These are phyloP conservation scores for Rhinatrema bivittatum DNA, from an alignment of 2,797 vertebrate genomes.

Conservation along the genomic window DNA sequence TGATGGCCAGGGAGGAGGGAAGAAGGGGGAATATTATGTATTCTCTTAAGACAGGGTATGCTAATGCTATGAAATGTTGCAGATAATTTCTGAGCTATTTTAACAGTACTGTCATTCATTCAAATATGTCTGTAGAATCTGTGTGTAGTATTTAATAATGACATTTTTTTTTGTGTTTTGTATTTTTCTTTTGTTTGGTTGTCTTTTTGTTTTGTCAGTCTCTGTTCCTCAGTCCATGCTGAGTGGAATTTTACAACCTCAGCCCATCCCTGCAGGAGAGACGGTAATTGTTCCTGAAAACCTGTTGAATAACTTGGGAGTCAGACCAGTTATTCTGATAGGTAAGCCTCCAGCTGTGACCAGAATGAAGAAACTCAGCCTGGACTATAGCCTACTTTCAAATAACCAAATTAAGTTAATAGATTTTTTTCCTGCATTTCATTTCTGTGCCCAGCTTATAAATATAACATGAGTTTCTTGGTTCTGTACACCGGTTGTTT, in stretches of 20 bases:
- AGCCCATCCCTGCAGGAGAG: constrained; percentile 86
- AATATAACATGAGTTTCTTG: accelerated
- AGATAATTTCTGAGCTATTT: no score
- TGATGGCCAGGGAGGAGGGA: no score
- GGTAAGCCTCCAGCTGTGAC: constrained; percentile 64
- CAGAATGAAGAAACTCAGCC: no score
- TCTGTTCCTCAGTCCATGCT: constrained; percentile 70
- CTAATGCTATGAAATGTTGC: no score
- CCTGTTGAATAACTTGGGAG: constrained; percentile 82
- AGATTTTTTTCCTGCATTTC: constrained; percentile 3
- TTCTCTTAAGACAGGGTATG: no score
- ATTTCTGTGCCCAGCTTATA: not conserved
- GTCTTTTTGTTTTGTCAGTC: constrained; percentile 60
- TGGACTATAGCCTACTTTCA: no score
- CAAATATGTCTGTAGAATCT: no score
- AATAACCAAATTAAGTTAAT: no score
- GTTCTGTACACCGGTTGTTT: no score
- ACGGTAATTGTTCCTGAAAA: constrained; percentile 95
- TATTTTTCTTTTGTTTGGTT: constrained; percentile 12
- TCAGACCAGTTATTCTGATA: constrained; percentile 94
- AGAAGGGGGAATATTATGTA: no score
- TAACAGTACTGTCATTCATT: no score
- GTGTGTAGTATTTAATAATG: not conserved
- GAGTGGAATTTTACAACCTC: constrained; percentile 83
- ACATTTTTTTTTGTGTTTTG: no score